Percentiles rank a stretch among this genome's conserved stretches.
These are phyloP conservation scores for Aurelia aurita DNA, from an alignment of 30 jellyfish, hydroid and myxozoan species.

Conservation along the genomic window DNA sequence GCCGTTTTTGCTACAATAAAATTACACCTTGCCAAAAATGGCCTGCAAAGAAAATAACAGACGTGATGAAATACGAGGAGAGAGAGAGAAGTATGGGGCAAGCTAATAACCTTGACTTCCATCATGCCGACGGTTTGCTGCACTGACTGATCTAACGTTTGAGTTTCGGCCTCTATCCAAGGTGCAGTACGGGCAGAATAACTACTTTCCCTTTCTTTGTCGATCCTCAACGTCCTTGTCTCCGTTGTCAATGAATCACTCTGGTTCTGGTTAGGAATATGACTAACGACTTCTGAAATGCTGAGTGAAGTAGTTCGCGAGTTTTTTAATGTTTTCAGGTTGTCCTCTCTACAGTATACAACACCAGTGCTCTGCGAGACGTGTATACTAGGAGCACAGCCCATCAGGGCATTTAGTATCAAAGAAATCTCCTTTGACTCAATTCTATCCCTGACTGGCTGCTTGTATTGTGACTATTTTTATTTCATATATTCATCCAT, in stretches of 20 bases:
- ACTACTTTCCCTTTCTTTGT: conserved; percentile 76
- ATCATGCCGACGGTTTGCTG: conserved; percentile 77
- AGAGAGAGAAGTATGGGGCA: too few relatives aligned
- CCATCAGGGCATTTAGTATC: conserved; percentile 91
- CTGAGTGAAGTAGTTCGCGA: conserved; percentile 86
- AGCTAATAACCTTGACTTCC: conserved; percentile 65
- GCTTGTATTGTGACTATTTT: too few relatives aligned
- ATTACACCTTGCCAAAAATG: too few relatives aligned
- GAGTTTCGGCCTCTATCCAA: conserved; percentile 81
- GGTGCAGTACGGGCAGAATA: conserved; percentile 73
- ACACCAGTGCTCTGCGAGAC: conserved; percentile 98
- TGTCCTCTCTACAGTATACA: conserved; percentile 94
- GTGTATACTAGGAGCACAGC: conserved; percentile 99
- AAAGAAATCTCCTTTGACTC: not conserved
- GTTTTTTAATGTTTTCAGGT: conserved; percentile 67
- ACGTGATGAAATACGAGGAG: too few relatives aligned
- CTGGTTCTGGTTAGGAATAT: conserved; percentile 75
- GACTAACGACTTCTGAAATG: conserved; percentile 94
- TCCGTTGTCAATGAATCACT: conserved; percentile 76
- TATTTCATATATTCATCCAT: too few relatives aligned
- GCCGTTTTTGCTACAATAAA: too few relatives aligned
- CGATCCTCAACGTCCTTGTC: conserved; percentile 61
- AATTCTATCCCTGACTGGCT: too few relatives aligned
- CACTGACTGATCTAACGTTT: conserved; percentile 55
- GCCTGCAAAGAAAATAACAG: too few relatives aligned